These are phyloP conservation scores for Temnothorax longispinosus DNA, from an alignment of 1,140 invertebrate species.

Conservation along the genomic window DNA sequence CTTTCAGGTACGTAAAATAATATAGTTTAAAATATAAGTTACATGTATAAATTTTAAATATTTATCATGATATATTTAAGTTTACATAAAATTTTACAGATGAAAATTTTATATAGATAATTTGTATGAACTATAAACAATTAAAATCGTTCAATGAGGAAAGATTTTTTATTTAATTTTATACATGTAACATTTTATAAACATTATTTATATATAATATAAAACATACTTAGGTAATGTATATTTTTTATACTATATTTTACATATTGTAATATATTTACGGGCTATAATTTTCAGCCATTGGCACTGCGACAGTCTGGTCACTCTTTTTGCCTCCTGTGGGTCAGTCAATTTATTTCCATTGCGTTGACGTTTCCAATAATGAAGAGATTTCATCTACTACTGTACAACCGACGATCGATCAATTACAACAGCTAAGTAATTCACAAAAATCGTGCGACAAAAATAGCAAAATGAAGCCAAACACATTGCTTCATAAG, in stretches of 20 bases:
- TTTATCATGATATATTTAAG: neutral
- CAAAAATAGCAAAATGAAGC: neutral
- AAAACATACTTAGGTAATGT: no score
- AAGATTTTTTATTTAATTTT: no score
- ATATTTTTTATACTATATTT: no score
- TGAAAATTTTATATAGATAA: no score
- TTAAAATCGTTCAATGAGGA: no score
- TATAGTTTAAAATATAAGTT: neutral
- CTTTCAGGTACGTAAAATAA: constrained; percentile 84
- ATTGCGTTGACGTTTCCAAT: constrained; percentile 78
- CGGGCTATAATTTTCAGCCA: constrained; percentile 85
- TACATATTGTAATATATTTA: neutral
- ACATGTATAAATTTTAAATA: neutral
- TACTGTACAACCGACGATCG: neutral
- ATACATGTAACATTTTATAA: no score
- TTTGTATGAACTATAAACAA: no score
- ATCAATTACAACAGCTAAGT: neutral
- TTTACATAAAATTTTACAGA: neutral
- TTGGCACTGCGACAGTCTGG: constrained; percentile 89
- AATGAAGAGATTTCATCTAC: neutral
- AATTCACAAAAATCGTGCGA: neutral
- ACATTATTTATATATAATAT: no score
- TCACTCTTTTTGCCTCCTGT: constrained; percentile 92
- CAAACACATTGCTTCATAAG: constrained; percentile 56
- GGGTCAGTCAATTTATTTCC: constrained; percentile 92